A percentile compares a stretch with the other conserved stretches of the same genome.
These are phyloP conservation scores for Bos javanicus DNA, from an alignment of 2,113 vertebrate genomes.

Conservation along the genomic window DNA sequence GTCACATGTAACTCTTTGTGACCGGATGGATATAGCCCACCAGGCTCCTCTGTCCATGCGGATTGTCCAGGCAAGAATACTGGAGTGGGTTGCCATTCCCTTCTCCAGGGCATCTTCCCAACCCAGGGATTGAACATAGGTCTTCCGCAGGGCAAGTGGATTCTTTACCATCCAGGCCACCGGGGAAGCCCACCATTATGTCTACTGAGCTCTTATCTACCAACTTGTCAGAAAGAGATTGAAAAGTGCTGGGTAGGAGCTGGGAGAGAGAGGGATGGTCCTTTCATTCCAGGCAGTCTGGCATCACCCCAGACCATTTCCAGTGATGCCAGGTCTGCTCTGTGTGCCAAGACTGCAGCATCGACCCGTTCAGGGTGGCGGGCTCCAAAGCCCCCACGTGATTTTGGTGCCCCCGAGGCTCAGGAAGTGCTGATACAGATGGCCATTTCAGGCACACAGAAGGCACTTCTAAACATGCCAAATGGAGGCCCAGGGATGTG, in stretches of 20 bases:
- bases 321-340: neutral
- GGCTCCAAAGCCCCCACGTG: neutral
- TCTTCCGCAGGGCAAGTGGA: neutral
- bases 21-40: neutral
- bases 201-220: neutral
- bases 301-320: neutral
- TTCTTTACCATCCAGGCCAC: neutral
- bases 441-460: neutral
- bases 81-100: neutral
- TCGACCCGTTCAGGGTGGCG: too few relatives aligned
- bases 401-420: neutral
- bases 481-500: neutral
- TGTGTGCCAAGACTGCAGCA: neutral
- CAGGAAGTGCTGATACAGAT: neutral
- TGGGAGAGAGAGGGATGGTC: neutral
- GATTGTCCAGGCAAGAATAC: neutral
- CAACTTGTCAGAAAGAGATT: neutral
- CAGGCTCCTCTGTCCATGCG: neutral
- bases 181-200: neutral
- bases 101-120: neutral
- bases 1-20: neutral
- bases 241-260: neutral
- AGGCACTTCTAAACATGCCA: neutral
- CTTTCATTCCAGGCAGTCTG: neutral
- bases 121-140: neutral